These are phyloP conservation scores for Campaea margaritaria DNA, from an alignment of 2,888 invertebrate species.

Conservation along the genomic window DNA sequence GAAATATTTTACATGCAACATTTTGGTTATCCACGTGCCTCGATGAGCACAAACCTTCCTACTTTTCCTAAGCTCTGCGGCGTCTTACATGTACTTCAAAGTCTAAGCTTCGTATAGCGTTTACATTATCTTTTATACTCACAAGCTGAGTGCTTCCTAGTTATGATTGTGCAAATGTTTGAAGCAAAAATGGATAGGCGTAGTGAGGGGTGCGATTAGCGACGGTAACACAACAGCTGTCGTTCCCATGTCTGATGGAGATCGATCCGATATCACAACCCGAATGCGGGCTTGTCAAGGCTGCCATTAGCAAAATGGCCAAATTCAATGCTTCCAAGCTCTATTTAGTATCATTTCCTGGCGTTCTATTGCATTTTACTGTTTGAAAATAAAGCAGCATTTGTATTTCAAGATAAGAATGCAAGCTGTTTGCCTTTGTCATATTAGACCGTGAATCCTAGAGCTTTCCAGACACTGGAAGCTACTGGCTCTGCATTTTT, in stretches of 20 bases:
- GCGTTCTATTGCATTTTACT: neutral
- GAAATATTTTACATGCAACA: conserved; percentile 71
- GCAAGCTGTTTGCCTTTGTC: conserved; percentile 10
- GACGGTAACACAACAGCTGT: conserved; percentile 21
- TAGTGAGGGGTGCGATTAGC: conserved; percentile 10
- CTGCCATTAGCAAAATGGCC: conserved; percentile 12
- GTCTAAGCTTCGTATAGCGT: conserved; percentile 3
- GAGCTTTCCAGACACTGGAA: conserved; percentile 3
- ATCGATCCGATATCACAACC: conserved; percentile 18
- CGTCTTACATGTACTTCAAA: conserved; percentile 49
- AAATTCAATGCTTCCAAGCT: conserved; percentile 15
- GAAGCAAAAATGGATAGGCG: conserved; percentile 7
- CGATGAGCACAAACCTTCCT: conserved; percentile 48
- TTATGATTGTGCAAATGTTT: conserved; percentile 36
- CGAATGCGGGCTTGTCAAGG: conserved; percentile 17
- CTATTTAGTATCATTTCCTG: neutral
- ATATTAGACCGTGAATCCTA: conserved; percentile 12
- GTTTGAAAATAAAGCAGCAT: conserved; percentile 3
- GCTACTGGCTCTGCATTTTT: conserved; percentile 7
- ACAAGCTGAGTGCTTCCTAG: conserved; percentile 15
- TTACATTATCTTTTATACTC: conserved; percentile 22
- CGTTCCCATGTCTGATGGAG: conserved; percentile 9
- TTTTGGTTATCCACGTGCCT: conserved; percentile 50
- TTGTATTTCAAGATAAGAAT: neutral
- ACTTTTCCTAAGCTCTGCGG: conserved; percentile 63